phyloP scores from a whole-genome alignment of 2,113 vertebrate genomes.

The Mesocricetus auratus region DNA sequence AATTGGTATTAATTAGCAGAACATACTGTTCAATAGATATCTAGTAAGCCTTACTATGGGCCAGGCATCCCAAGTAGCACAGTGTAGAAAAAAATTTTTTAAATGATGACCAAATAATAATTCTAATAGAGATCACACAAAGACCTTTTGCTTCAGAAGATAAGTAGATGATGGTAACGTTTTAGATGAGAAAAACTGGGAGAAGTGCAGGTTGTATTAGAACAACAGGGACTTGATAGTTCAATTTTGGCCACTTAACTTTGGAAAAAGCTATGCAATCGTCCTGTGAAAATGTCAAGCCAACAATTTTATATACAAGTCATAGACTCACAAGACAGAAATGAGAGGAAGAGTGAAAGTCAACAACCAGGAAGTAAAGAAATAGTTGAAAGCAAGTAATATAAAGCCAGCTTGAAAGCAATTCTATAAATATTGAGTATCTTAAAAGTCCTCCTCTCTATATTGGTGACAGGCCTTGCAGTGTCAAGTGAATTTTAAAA shows the following conservation, averaged over 20 bases:
- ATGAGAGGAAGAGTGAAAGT: slow-evolving; percentile 30
- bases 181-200: slow-evolving; percentile 1
- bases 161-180: background rate
- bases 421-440: slow-evolving; percentile 35
- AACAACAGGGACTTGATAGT: background rate
- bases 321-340: slow-evolving; percentile 38
- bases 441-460: slow-evolving; percentile 37
- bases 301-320: background rate
- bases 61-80: background rate
- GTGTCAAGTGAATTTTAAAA: slow-evolving; percentile 19
- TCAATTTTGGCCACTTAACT: slow-evolving; percentile 3
- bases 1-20: background rate
- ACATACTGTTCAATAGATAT: slow-evolving; percentile 37
- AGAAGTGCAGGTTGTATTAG: background rate
- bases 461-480: slow-evolving; percentile 8
- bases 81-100: background rate
- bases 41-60: background rate
- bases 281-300: background rate
- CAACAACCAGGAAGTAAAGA: slow-evolving; percentile 41
- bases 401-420: background rate
- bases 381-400: slow-evolving; percentile 54
- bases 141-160: slow-evolving; percentile 28
- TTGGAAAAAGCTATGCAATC: slow-evolving; percentile 4
- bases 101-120: background rate
- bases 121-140: background rate